Conservation (phyloP, 1,140 invertebrate genomes). For the Papilio aristodemus region DNA sequence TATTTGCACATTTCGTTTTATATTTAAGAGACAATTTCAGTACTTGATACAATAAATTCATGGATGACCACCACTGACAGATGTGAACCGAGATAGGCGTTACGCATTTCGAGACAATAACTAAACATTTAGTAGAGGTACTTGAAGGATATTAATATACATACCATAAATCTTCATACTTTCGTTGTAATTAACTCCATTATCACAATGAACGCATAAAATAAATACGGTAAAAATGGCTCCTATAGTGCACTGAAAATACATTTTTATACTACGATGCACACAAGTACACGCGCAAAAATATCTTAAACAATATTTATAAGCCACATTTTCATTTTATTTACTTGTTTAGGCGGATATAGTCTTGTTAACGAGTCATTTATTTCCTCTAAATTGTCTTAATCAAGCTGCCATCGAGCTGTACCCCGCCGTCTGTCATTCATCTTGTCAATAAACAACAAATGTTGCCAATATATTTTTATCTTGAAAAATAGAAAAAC, state of each 20-base stretch:
- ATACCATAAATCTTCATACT: slow-evolving; percentile 72
- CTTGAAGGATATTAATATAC: slow-evolving; percentile 39
- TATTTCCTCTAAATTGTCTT: slow-evolving; percentile 64
- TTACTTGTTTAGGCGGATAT: slow-evolving; percentile 58
- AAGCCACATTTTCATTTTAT: slow-evolving; percentile 72
- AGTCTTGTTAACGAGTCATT: slow-evolving; percentile 64
- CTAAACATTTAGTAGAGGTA: slow-evolving; percentile 15
- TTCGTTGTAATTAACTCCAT: slow-evolving; percentile 75
- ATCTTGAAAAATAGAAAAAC: too few species aligned
- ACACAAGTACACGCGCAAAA: slow-evolving; percentile 54
- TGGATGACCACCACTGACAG: slow-evolving; percentile 36
- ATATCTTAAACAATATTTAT: slow-evolving; percentile 63
- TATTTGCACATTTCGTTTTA: neutral
- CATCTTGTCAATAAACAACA: slow-evolving; percentile 77
- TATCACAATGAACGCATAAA: slow-evolving; percentile 79
- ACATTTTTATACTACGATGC: slow-evolving; percentile 69
- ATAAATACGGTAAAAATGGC: slow-evolving; percentile 80
- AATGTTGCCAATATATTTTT: slow-evolving; percentile 53
- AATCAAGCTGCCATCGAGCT: slow-evolving; percentile 67
- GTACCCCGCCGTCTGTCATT: slow-evolving; percentile 77
- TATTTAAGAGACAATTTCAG: slow-evolving; percentile 2
- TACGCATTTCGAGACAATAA: slow-evolving; percentile 29
- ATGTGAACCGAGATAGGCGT: slow-evolving; percentile 37
- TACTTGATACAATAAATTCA: slow-evolving; percentile 21
- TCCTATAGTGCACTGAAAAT: slow-evolving; percentile 74